A percentile compares a stretch with the other conserved stretches of the same genome.
Evolutionary conservation across 2,888 invertebrate genomes (phyloP).

Genomic region (Zeuzera pyrina): DNA sequence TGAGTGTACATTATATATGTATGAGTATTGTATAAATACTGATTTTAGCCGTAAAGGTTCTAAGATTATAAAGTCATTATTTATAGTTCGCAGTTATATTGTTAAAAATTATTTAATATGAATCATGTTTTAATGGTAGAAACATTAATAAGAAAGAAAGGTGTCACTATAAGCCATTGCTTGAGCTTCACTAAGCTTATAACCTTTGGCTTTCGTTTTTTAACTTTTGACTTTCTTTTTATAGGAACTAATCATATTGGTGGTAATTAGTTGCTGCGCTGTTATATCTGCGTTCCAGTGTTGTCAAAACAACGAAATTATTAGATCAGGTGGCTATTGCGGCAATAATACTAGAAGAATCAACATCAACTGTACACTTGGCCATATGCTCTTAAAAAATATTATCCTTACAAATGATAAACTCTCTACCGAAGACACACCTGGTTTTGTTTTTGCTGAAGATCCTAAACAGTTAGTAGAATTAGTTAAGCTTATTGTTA

Average conservation of each 20-base stretch:
- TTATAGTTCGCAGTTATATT: too few species aligned
- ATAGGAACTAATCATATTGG: conserved; percentile 35
- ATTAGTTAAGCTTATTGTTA: too few species aligned
- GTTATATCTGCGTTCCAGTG: conserved; percentile 30
- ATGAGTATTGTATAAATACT: too few species aligned
- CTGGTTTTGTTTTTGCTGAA: conserved; percentile 42
- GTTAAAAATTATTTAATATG: too few species aligned
- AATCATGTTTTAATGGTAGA: too few species aligned
- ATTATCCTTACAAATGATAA: conserved; percentile 41
- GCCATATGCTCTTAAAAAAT: conserved; percentile 45
- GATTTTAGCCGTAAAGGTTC: too few species aligned
- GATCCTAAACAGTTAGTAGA: conserved; percentile 42
- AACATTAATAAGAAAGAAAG: too few species aligned
- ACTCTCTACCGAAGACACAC: conserved; percentile 46
- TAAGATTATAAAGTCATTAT: too few species aligned
- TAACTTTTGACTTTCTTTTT: conserved; percentile 18
- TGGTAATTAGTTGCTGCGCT: conserved; percentile 20
- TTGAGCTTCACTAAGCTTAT: not conserved
- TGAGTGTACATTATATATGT: too few species aligned
- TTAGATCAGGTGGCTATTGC: conserved; percentile 31
- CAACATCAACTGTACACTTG: conserved; percentile 38
- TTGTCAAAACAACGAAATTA: conserved; percentile 35
- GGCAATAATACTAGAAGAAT: conserved; percentile 18
- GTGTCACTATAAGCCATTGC: too few species aligned
- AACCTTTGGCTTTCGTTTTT: not conserved